Evolutionary conservation across 1,140 invertebrate genomes (phyloP).

Genomic region (Araneus ventricosus): DNA sequence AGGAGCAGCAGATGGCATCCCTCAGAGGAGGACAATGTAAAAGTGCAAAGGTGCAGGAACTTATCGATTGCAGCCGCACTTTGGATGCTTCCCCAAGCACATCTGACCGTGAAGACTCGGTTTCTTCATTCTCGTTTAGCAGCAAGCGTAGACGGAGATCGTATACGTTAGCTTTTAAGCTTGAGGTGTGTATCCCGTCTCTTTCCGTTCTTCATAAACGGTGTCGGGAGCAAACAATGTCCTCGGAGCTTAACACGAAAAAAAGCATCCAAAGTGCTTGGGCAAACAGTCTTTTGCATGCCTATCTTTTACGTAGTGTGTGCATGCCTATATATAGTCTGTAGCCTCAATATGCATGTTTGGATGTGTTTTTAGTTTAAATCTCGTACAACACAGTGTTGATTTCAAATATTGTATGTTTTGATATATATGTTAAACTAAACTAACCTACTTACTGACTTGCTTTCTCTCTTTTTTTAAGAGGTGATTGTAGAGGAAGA

Average conservation of each 20-base stretch:
- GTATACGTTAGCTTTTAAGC: slow-evolving; percentile 75
- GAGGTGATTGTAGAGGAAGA: too few species aligned
- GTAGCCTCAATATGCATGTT: slow-evolving; percentile 24
- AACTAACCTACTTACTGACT: too few species aligned
- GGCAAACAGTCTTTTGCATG: slow-evolving; percentile 56
- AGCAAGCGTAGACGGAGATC: slow-evolving; percentile 73
- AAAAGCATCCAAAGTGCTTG: slow-evolving; percentile 61
- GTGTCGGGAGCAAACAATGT: slow-evolving; percentile 16
- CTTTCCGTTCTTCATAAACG: slow-evolving; percentile 26
- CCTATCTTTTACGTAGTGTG: neutral
- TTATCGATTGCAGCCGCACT: slow-evolving; percentile 62
- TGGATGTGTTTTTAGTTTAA: neutral
- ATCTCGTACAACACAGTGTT: too few species aligned
- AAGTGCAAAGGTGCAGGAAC: slow-evolving; percentile 58
- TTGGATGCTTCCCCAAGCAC: slow-evolving; percentile 72
- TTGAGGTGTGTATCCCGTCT: slow-evolving; percentile 63
- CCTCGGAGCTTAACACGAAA: slow-evolving; percentile 25
- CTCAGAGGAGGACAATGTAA: slow-evolving; percentile 15
- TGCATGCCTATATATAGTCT: slow-evolving; percentile 22
- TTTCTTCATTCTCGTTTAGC: slow-evolving; percentile 72
- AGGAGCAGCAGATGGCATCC: slow-evolving; percentile 56
- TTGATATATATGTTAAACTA: too few species aligned
- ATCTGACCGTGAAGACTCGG: slow-evolving; percentile 70
- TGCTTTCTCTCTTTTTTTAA: too few species aligned
- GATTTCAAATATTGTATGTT: too few species aligned